phyloP scores from a whole-genome alignment of 2,797 vertebrate genomes.

The Sebastes matsubarae region DNA sequence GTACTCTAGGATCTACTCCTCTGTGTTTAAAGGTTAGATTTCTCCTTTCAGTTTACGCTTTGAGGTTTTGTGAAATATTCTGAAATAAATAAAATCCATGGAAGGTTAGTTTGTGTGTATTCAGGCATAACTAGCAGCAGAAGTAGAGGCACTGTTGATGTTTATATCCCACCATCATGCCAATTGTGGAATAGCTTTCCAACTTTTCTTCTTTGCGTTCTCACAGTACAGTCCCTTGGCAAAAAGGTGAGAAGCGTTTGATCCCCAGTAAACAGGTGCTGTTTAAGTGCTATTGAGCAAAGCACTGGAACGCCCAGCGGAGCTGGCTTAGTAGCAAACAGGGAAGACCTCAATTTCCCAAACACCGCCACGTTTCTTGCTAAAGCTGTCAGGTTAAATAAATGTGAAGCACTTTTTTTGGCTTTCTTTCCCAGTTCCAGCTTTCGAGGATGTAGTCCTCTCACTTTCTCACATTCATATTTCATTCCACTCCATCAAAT shows the following conservation, averaged over 20 bases:
- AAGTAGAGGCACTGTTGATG: slow-evolving; percentile 1
- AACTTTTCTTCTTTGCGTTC: slow-evolving; percentile 8
- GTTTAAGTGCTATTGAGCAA: slow-evolving; percentile 34
- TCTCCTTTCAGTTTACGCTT: background rate
- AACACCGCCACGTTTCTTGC: slow-evolving; percentile 18
- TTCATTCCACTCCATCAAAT: slow-evolving; percentile 58
- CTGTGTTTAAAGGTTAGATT: background rate
- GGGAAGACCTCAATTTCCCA: slow-evolving; percentile 32
- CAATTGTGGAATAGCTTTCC: slow-evolving; percentile 4
- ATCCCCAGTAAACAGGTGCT: slow-evolving; percentile 14
- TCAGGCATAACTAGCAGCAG: background rate
- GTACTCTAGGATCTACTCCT: background rate
- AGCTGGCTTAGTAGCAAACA: background rate
- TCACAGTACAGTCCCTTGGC: background rate
- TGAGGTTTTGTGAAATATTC: background rate
- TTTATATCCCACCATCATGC: background rate
- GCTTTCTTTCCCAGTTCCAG: background rate
- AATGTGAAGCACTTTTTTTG: slow-evolving; percentile 14
- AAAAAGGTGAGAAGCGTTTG: slow-evolving; percentile 6
- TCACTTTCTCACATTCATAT: slow-evolving; percentile 60
- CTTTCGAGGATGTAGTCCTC: slow-evolving; percentile 43
- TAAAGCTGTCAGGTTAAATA: slow-evolving; percentile 51
- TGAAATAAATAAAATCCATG: background rate
- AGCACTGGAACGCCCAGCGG: slow-evolving; percentile 7
- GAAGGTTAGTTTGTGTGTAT: background rate